phyloP scores from a whole-genome alignment of 2,113 vertebrate species.

The Cyanocitta stelleri region DNA sequence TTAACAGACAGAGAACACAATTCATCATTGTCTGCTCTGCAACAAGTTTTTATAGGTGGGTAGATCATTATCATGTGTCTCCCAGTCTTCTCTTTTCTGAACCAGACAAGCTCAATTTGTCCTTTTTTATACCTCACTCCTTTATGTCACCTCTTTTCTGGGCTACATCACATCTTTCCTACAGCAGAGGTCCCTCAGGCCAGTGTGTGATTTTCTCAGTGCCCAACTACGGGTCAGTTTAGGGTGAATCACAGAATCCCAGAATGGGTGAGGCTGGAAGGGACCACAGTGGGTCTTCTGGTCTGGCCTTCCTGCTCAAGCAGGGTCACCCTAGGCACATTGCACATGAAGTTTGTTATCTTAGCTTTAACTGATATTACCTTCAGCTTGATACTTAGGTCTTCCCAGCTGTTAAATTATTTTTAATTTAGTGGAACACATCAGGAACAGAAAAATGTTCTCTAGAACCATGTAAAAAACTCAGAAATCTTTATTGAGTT shows the following conservation, averaged over 20 bases:
- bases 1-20: background rate
- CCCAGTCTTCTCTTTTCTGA: background rate
- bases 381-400: background rate
- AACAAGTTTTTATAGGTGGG: constrained; percentile 8
- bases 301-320: background rate
- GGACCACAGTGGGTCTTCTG: background rate
- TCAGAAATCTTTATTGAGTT: background rate
- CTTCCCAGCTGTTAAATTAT: background rate
- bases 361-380: background rate
- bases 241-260: background rate
- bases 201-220: background rate
- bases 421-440: background rate
- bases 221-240: background rate
- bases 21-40: constrained; percentile 28
- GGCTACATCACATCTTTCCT: background rate
- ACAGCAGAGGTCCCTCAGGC: background rate
- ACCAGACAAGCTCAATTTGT: background rate
- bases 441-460: background rate
- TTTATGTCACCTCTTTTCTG: background rate
- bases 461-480: background rate
- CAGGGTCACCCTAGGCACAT: background rate
- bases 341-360: background rate
- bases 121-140: background rate
- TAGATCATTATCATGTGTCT: constrained; percentile 8
- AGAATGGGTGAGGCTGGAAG: background rate